These are phyloP conservation scores for Mesorhabditis sp. DNA, from an alignment of 2,888 invertebrate genomes.

Conservation along the genomic window DNA sequence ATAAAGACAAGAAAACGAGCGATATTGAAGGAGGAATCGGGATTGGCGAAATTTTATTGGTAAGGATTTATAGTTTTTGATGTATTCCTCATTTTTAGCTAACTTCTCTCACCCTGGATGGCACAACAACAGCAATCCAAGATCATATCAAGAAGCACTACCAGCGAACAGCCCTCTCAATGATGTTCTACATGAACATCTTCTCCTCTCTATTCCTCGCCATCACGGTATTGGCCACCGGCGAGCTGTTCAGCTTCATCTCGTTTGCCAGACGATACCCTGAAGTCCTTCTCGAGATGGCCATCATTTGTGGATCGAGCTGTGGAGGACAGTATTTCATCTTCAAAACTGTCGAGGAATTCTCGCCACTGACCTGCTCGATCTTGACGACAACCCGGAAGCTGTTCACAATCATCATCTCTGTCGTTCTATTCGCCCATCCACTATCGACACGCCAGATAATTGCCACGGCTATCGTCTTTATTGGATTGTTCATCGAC, in stretches of 20 bases:
- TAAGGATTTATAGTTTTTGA: conserved; percentile 37
- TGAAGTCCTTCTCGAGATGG: conserved; percentile 72
- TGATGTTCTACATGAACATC: conserved; percentile 88
- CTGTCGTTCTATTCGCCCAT: conserved; percentile 76
- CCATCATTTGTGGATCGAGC: conserved; percentile 76
- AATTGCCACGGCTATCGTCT: conserved; percentile 41
- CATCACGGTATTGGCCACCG: conserved; percentile 69
- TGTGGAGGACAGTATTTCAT: conserved; percentile 93
- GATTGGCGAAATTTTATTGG: conserved; percentile 61
- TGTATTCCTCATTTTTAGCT: conserved; percentile 61
- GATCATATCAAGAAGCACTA: conserved; percentile 84
- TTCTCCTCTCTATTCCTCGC: conserved; percentile 77
- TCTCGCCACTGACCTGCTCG: conserved; percentile 91
- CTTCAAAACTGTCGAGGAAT: conserved; percentile 83
- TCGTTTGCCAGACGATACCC: conserved; percentile 78
- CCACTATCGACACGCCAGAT: conserved; percentile 39
- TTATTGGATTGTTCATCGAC: conserved; percentile 46
- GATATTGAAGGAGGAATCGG: conserved; percentile 52
- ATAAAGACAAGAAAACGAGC: conserved; percentile 72
- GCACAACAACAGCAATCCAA: conserved; percentile 78
- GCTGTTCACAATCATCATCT: conserved; percentile 91
- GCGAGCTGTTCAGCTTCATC: conserved; percentile 77
- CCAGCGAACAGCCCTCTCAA: conserved; percentile 68
- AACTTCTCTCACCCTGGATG: conserved; percentile 86
- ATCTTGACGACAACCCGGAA: conserved; percentile 95